Evolutionary conservation across 2,113 vertebrate genomes (phyloP).

Genomic region (Boleophthalmus pectinirostris): DNA sequence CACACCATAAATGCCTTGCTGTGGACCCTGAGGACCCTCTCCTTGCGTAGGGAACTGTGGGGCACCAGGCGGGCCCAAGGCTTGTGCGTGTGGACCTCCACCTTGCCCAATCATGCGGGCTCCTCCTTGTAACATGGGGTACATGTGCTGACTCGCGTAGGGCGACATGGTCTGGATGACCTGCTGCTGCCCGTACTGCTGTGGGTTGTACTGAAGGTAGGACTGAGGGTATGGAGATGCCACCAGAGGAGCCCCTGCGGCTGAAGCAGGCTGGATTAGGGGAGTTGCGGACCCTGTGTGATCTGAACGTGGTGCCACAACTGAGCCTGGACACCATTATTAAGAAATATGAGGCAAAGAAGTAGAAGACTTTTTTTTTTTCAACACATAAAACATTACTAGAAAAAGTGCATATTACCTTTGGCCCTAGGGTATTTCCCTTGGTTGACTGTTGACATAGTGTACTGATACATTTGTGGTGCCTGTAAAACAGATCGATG

Average conservation of each 20-base stretch:
- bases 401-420: constrained; percentile 65
- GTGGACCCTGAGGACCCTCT: constrained; percentile 83
- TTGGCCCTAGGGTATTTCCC: constrained; percentile 87
- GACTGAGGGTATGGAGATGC: constrained; percentile 86
- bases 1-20: constrained; percentile 89
- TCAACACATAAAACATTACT: not conserved
- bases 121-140: constrained; percentile 87
- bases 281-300: constrained; percentile 82
- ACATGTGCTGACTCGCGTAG: constrained; percentile 81
- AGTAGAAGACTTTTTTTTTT: not conserved
- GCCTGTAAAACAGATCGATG: constrained; percentile 67
- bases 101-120: constrained; percentile 87
- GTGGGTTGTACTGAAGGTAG: constrained; percentile 89
- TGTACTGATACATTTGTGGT: constrained; percentile 87
- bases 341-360: not conserved
- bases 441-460: constrained; percentile 85
- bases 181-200: constrained; percentile 88
- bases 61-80: constrained; percentile 84
- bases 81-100: constrained; percentile 83
- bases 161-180: constrained; percentile 89
- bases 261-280: constrained; percentile 86
- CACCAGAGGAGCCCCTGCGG: constrained; percentile 85
- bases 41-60: constrained; percentile 85
- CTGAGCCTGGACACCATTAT: constrained; percentile 71
- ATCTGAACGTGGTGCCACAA: constrained; percentile 82